Conservation (phyloP, 2,888 invertebrate species). For the Nomada fabriciana region DNA sequence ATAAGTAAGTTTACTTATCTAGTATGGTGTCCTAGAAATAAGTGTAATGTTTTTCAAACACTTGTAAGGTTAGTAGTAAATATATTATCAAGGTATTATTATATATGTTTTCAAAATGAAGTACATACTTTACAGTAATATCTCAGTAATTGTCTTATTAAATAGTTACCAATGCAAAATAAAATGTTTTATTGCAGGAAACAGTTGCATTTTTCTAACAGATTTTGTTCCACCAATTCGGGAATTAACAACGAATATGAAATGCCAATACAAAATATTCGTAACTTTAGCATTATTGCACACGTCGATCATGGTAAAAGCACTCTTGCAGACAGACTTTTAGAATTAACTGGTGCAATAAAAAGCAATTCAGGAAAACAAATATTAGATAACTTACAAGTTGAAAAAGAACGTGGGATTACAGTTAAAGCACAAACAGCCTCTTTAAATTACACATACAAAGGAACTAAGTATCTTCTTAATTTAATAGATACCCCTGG, state of each 20-base stretch:
- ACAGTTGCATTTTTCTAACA: not conserved
- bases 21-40: not conserved
- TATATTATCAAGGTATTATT: not conserved
- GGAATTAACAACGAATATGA: constrained; percentile 69
- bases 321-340: constrained; percentile 97
- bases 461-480: constrained; percentile 90
- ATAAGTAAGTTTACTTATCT: constrained; percentile 19
- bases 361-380: constrained; percentile 89
- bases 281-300: constrained; percentile 99
- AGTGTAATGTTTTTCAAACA: constrained; percentile 13
- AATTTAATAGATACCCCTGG: constrained; percentile 99
- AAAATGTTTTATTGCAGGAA: constrained; percentile 34
- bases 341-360: constrained; percentile 95
- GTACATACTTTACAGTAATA: not conserved
- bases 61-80: constrained; percentile 39
- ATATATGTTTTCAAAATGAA: not conserved
- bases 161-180: not conserved
- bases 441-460: constrained; percentile 91
- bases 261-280: constrained; percentile 87
- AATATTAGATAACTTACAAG: constrained; percentile 92
- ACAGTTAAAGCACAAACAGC: constrained; percentile 99
- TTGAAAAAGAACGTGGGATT: constrained; percentile 98
- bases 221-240: constrained; percentile 20
- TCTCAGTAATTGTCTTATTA: not conserved
- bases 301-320: constrained; percentile 99